Percentiles rank a stretch among this genome's conserved stretches.
These are phyloP conservation scores for Drosophila eohydei DNA, from an alignment of 2,888 invertebrate species.

Conservation along the genomic window DNA sequence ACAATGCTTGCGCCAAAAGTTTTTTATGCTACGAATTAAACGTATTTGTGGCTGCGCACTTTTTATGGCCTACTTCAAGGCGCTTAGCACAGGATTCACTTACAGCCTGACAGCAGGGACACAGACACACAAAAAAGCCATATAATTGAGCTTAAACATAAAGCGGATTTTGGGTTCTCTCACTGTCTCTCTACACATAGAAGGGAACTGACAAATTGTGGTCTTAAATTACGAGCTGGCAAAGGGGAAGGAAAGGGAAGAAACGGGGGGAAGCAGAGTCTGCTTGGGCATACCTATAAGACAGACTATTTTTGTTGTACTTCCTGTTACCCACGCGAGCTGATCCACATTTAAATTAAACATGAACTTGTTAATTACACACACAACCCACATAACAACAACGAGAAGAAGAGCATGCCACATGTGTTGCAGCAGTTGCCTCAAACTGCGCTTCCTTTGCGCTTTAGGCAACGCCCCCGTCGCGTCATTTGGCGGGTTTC, in stretches of 20 bases:
- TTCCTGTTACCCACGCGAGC: constrained; percentile 69
- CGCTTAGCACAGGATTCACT: constrained; percentile 51
- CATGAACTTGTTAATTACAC: constrained; percentile 74
- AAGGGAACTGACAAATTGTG: constrained; percentile 31
- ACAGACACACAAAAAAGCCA: constrained; percentile 54
- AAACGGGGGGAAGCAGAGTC: background rate
- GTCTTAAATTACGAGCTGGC: constrained; percentile 62
- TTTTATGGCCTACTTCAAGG: constrained; percentile 67
- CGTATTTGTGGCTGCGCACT: constrained; percentile 38
- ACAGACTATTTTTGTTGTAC: constrained; percentile 21
- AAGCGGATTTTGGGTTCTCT: constrained; percentile 60
- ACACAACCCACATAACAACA: constrained; percentile 44
- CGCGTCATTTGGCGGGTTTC: constrained; percentile 70
- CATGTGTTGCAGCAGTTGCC: constrained; percentile 55
- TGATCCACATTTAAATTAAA: constrained; percentile 74
- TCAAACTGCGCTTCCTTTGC: constrained; percentile 37
- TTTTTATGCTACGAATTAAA: constrained; percentile 40
- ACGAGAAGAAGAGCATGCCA: constrained; percentile 33
- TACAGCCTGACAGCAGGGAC: constrained; percentile 12
- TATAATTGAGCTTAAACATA: constrained; percentile 75
- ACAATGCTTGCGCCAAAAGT: constrained; percentile 37
- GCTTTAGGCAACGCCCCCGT: constrained; percentile 42
- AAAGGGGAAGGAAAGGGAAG: too few species aligned
- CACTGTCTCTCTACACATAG: background rate
- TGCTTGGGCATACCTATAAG: constrained; percentile 31